Conservation (phyloP, 2,113 vertebrate species). For the Paedocypris sp. region DNA sequence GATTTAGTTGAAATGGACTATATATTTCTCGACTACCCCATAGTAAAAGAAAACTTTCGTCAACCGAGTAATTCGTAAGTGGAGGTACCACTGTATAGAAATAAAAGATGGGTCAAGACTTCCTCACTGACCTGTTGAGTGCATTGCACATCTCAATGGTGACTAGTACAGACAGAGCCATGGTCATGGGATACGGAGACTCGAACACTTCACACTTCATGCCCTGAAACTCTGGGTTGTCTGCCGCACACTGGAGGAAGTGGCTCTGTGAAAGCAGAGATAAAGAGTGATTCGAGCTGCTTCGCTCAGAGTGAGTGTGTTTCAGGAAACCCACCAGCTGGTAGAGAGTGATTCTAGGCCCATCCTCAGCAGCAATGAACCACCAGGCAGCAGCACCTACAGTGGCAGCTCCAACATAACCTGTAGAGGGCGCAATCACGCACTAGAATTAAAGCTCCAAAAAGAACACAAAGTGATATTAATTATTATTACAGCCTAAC, state of each 20-base stretch:
- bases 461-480: neutral
- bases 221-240: constrained; percentile 76
- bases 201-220: constrained; percentile 86
- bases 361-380: constrained; percentile 95
- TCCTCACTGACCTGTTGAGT: constrained; percentile 81
- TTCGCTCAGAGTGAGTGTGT: neutral
- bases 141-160: constrained; percentile 99
- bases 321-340: constrained; percentile 72
- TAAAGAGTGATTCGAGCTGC: neutral
- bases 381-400: constrained; percentile 97
- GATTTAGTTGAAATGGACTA: no score
- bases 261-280: constrained; percentile 78
- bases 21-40: no score
- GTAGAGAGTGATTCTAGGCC: constrained; percentile 83
- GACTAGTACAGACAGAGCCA: constrained; percentile 94
- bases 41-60: no score
- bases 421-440: constrained; percentile 44
- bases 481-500: neutral
- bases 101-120: no score
- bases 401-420: constrained; percentile 90
- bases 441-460: neutral
- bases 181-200: constrained; percentile 96
- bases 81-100: no score
- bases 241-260: constrained; percentile 90
- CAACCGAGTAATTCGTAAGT: no score